Conservation (phyloP, 2,113 vertebrate species). For the Sprattus sprattus region DNA sequence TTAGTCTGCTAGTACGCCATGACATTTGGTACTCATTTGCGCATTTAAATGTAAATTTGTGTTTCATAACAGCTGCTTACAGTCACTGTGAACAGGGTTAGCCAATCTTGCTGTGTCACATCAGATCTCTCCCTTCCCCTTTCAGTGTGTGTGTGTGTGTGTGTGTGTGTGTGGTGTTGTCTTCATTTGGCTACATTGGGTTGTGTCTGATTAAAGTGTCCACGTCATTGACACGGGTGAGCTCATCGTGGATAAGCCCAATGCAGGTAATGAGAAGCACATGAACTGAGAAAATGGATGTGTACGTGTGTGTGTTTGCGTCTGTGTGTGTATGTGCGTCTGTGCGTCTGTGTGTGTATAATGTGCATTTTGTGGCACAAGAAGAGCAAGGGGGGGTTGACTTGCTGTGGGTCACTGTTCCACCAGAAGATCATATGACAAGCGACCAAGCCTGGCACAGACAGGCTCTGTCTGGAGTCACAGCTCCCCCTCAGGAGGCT, state of each 20-base stretch:
- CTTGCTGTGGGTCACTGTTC: constrained; percentile 15
- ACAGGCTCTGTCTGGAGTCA: constrained; percentile 3
- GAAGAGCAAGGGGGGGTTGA: neutral
- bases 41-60: neutral
- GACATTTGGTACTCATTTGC: neutral
- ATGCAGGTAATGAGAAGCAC: neutral
- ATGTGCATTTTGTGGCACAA: neutral
- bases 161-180: neutral
- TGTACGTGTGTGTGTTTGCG: neutral
- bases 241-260: neutral
- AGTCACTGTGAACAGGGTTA: neutral
- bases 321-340: neutral
- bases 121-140: neutral
- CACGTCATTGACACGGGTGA: neutral
- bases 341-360: neutral
- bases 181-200: neutral
- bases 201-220: constrained; percentile 4
- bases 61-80: neutral
- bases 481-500: neutral
- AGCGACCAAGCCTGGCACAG: constrained; percentile 4
- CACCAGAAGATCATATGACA: neutral
- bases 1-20: neutral
- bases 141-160: neutral
- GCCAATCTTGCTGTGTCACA: neutral
- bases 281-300: neutral